phyloP scores from a whole-genome alignment of 2,797 vertebrate species.

The Gambelia wislizenii region DNA sequence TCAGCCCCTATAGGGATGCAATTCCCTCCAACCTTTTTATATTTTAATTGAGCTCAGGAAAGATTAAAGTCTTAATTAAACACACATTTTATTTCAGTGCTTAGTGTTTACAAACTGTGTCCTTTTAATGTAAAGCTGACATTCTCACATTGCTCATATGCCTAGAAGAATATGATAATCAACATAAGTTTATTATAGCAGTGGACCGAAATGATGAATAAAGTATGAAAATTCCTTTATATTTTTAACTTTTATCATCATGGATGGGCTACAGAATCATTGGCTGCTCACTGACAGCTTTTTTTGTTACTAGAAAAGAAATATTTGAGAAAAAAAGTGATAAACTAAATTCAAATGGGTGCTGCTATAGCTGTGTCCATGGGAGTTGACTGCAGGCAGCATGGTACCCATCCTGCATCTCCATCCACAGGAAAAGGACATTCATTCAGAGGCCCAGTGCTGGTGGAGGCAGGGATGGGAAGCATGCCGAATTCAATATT shows the following conservation, averaged over 20 bases:
- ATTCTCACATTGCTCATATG: constrained; percentile 72
- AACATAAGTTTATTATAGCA: constrained; percentile 77
- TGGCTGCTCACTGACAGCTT: not conserved
- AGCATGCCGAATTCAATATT: not conserved
- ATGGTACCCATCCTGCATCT: no score
- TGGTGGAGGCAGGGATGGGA: not conserved
- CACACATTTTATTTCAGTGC: constrained; percentile 80
- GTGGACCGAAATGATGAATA: constrained; percentile 67
- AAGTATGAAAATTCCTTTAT: constrained; percentile 62
- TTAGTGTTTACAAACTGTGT: constrained; percentile 79
- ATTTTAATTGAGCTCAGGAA: constrained; percentile 70
- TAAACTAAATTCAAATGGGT: not conserved
- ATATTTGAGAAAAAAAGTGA: not conserved
- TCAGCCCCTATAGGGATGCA: constrained; percentile 74
- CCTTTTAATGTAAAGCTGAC: constrained; percentile 80
- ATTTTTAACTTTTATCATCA: not conserved
- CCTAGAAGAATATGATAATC: constrained; percentile 79
- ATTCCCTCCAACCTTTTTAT: constrained; percentile 31
- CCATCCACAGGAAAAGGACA: not conserved
- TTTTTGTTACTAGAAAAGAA: not conserved
- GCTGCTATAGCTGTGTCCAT: not conserved
- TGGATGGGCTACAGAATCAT: not conserved
- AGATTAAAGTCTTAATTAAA: constrained; percentile 83
- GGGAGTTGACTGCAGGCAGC: not conserved
- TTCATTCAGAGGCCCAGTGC: not conserved